A percentile compares a stretch with the other conserved stretches of the same genome.
Evolutionary conservation across 2,888 invertebrate genomes (phyloP).

Genomic region (Eucera pruinosa): DNA sequence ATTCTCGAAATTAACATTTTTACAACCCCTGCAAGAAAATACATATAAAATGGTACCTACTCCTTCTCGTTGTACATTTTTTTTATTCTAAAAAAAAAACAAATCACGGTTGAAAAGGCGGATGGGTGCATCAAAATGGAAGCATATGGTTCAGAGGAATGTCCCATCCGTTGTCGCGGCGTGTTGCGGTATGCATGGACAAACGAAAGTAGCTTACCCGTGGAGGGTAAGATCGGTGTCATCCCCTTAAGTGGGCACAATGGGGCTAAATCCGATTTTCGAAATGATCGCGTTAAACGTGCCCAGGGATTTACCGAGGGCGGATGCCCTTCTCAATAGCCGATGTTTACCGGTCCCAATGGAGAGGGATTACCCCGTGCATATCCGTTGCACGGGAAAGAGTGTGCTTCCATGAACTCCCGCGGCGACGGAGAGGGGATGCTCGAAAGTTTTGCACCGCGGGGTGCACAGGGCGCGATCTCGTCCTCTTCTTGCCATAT

Average conservation of each 20-base stretch:
- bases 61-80: no score
- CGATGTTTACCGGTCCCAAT: slow-evolving; percentile 76
- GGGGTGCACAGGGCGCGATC: slow-evolving; percentile 67
- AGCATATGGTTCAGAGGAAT: slow-evolving; percentile 38
- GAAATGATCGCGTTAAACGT: slow-evolving; percentile 82
- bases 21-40: no score
- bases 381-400: slow-evolving; percentile 60
- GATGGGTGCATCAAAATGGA: slow-evolving; percentile 1
- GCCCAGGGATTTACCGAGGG: slow-evolving; percentile 73
- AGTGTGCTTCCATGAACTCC: slow-evolving; percentile 57
- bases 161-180: slow-evolving; percentile 63
- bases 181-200: slow-evolving; percentile 77
- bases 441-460: slow-evolving; percentile 49
- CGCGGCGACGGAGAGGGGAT: slow-evolving; percentile 51
- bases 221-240: slow-evolving; percentile 72
- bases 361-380: slow-evolving; percentile 74
- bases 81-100: no score
- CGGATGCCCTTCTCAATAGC: slow-evolving; percentile 70
- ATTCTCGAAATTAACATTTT: no score
- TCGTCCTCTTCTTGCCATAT: slow-evolving; percentile 47
- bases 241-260: slow-evolving; percentile 75
- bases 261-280: slow-evolving; percentile 81
- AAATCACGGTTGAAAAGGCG: no score
- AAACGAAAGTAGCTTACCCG: slow-evolving; percentile 73
- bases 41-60: no score